These are phyloP conservation scores for Porites lutea DNA, from an alignment of 64 coral and sea anemone species.

Conservation along the genomic window DNA sequence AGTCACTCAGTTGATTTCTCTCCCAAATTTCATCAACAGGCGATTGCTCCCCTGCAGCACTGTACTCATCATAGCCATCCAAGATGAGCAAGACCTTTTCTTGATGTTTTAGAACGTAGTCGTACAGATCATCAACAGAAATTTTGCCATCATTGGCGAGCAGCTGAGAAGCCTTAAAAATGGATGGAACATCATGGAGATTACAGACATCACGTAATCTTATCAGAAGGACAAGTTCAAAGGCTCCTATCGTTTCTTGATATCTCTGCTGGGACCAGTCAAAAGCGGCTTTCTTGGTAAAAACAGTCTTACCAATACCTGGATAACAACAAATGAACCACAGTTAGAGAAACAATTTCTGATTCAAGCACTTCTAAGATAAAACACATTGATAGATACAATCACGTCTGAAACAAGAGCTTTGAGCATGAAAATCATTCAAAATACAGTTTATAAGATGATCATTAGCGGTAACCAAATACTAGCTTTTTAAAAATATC, in stretches of 20 bases:
- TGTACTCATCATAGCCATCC: constrained; percentile 40
- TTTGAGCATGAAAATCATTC: no score
- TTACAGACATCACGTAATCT: background rate
- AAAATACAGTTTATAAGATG: no score
- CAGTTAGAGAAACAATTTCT: no score
- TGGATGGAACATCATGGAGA: background rate
- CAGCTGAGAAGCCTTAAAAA: constrained; percentile 1
- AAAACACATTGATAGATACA: no score
- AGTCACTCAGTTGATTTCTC: background rate
- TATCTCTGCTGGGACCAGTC: constrained; percentile 7
- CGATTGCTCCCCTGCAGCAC: background rate
- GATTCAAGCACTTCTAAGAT: no score
- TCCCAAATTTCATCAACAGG: constrained; percentile 11
- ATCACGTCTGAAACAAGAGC: no score
- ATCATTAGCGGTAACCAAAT: no score
- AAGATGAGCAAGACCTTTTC: constrained; percentile 23
- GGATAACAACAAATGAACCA: background rate
- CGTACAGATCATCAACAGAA: background rate
- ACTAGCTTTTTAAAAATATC: no score
- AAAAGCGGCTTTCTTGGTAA: constrained; percentile 1
- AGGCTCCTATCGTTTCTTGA: constrained; percentile 6
- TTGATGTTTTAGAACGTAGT: constrained; percentile 23
- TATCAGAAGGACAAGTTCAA: constrained; percentile 26
- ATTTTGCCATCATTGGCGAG: constrained; percentile 4
- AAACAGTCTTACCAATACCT: constrained; percentile 37